Evolutionary conservation across 2,797 vertebrate genomes (phyloP).

Genomic region (Acanthopagrus latus): DNA sequence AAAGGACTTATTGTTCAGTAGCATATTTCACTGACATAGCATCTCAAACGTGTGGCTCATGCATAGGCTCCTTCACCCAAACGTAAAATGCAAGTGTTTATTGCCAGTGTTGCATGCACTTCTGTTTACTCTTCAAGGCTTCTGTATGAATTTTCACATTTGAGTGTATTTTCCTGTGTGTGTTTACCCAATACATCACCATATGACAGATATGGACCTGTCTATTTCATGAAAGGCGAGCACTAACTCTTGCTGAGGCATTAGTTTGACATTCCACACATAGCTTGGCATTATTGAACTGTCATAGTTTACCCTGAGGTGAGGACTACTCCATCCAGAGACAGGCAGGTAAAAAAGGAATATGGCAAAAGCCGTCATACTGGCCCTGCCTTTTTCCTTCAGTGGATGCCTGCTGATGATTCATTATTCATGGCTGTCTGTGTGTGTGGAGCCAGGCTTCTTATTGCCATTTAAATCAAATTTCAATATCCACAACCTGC

Average conservation of each 20-base stretch:
- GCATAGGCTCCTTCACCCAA: background rate
- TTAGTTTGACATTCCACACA: slow-evolving; percentile 87
- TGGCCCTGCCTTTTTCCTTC: slow-evolving; percentile 59
- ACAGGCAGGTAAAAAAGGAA: slow-evolving; percentile 74
- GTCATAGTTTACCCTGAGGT: slow-evolving; percentile 85
- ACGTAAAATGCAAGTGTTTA: slow-evolving; percentile 2
- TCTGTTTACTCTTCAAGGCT: background rate
- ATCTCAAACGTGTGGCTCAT: slow-evolving; percentile 12
- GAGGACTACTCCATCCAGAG: slow-evolving; percentile 70
- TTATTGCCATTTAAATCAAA: slow-evolving; percentile 88
- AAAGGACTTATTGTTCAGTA: slow-evolving; percentile 5
- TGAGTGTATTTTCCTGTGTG: background rate
- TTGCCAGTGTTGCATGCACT: background rate
- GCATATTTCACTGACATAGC: slow-evolving; percentile 1
- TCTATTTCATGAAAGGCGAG: slow-evolving; percentile 58
- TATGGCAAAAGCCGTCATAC: slow-evolving; percentile 74
- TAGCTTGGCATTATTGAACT: slow-evolving; percentile 88
- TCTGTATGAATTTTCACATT: background rate
- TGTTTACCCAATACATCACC: slow-evolving; percentile 12
- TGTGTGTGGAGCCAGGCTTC: slow-evolving; percentile 74
- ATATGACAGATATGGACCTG: slow-evolving; percentile 39
- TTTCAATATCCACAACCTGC: slow-evolving; percentile 73
- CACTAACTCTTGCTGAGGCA: slow-evolving; percentile 73
- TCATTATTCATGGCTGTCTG: slow-evolving; percentile 84
- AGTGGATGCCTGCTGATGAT: slow-evolving; percentile 70